A percentile compares a stretch with the other conserved stretches of the same genome.
phyloP scores from a whole-genome alignment of 2,888 invertebrate genomes.

The Drosophila prolongata region DNA sequence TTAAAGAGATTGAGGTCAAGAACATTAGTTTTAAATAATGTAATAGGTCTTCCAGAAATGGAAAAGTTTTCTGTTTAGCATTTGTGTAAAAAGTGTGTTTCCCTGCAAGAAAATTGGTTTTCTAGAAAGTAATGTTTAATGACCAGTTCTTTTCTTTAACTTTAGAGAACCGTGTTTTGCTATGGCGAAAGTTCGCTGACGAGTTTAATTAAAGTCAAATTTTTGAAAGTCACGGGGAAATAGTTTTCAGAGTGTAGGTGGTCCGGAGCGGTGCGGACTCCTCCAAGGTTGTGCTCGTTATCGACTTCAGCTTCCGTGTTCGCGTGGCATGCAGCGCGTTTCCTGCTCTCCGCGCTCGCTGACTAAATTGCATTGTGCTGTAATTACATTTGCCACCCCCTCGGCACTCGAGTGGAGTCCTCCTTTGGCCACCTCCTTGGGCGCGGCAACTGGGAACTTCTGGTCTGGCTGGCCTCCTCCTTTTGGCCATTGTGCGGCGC shows the following conservation, averaged over 20 bases:
- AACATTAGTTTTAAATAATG: too few species aligned
- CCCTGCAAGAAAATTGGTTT: neutral
- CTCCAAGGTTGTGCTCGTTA: constrained; percentile 72
- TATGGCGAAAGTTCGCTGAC: constrained; percentile 14
- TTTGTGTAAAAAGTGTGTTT: too few species aligned
- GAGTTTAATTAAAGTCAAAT: constrained; percentile 30
- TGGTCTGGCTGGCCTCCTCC: constrained; percentile 39
- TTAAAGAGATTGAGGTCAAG: too few species aligned
- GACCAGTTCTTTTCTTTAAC: neutral
- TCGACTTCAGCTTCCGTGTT: constrained; percentile 71
- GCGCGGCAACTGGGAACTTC: constrained; percentile 12
- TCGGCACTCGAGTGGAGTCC: constrained; percentile 6
- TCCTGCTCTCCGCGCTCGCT: constrained; percentile 36
- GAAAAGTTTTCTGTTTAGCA: too few species aligned
- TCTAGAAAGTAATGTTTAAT: constrained; percentile 7
- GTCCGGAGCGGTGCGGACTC: constrained; percentile 4
- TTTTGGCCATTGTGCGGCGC: constrained; percentile 61
- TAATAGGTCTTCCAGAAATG: too few species aligned
- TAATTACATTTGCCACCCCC: constrained; percentile 71
- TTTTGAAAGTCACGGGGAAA: constrained; percentile 20
- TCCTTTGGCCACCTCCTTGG: constrained; percentile 2
- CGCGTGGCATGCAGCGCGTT: constrained; percentile 47
- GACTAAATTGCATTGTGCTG: constrained; percentile 77
- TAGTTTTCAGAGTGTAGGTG: constrained; percentile 27
- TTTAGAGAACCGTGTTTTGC: constrained; percentile 6